phyloP scores from a whole-genome alignment of 2,113 vertebrate species.

The Oostethus manadensis region DNA sequence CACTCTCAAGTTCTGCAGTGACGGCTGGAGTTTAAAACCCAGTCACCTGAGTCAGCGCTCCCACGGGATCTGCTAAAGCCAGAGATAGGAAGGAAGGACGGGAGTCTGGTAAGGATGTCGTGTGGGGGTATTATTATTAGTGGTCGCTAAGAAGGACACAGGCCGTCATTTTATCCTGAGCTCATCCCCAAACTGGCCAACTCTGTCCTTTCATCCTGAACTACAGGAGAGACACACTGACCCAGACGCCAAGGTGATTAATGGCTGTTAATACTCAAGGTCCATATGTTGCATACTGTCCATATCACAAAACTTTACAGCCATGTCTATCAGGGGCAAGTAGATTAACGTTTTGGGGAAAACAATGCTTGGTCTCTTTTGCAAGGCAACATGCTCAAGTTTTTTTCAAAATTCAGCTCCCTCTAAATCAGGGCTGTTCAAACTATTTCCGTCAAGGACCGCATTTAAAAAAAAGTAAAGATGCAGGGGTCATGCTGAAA shows the following conservation, averaged over 20 bases:
- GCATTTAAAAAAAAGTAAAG: too few species aligned
- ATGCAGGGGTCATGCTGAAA: too few species aligned
- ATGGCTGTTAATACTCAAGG: slow-evolving; percentile 26
- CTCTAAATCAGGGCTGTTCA: too few species aligned
- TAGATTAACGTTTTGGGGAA: neutral
- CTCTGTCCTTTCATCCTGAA: slow-evolving; percentile 43
- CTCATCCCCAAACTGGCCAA: slow-evolving; percentile 64
- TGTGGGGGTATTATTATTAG: slow-evolving; percentile 24
- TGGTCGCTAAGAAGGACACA: slow-evolving; percentile 68
- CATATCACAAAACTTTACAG: neutral
- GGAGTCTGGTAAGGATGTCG: slow-evolving; percentile 22
- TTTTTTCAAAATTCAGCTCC: neutral
- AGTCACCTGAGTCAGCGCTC: slow-evolving; percentile 80
- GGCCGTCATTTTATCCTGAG: slow-evolving; percentile 58
- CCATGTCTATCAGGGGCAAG: neutral
- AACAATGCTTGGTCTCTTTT: neutral
- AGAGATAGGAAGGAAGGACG: slow-evolving; percentile 42
- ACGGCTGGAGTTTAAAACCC: slow-evolving; percentile 64
- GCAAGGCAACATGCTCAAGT: neutral
- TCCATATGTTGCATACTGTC: neutral
- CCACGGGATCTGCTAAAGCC: slow-evolving; percentile 53
- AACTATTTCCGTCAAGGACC: too few species aligned
- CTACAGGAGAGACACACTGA: slow-evolving; percentile 41
- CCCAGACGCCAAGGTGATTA: slow-evolving; percentile 42
- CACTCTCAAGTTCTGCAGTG: slow-evolving; percentile 47